phyloP scores from a whole-genome alignment of 2,113 vertebrate species.

The Atlantisia rogersi region DNA sequence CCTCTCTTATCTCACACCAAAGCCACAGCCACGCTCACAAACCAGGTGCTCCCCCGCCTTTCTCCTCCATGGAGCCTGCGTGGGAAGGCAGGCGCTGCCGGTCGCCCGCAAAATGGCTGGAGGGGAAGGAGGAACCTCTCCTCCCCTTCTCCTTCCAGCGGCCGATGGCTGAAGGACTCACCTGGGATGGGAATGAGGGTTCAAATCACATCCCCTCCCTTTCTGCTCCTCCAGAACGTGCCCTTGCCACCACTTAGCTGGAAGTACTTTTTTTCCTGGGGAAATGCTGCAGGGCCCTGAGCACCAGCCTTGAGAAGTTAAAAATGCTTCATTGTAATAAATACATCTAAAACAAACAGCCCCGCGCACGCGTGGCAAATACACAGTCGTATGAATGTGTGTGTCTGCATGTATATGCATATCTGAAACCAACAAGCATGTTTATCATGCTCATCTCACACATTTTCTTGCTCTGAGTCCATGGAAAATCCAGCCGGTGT shows the following conservation, averaged over 20 bases:
- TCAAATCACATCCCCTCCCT: background rate
- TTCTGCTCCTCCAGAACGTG: background rate
- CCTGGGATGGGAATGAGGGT: background rate
- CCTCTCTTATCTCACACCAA: conserved; percentile 51
- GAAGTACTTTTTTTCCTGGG: background rate
- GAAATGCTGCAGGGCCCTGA: background rate
- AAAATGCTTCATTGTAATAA: background rate
- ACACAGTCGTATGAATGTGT: background rate
- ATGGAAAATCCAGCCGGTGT: background rate
- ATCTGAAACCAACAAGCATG: background rate
- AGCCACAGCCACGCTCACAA: conserved; percentile 54
- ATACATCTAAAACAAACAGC: background rate
- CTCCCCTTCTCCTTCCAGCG: background rate
- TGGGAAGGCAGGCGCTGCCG: conserved; percentile 50
- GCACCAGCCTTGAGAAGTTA: background rate
- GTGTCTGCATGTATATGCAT: background rate
- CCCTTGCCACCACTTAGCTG: background rate
- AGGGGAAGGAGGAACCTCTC: conserved; percentile 17
- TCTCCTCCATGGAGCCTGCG: conserved; percentile 55
- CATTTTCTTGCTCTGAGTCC: background rate
- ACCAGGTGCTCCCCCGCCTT: conserved; percentile 33
- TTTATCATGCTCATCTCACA: background rate
- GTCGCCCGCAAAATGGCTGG: background rate
- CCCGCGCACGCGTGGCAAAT: background rate
- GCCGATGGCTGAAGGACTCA: background rate